These are phyloP conservation scores for Petrocephalus zakoni DNA, from an alignment of 2,113 vertebrate species.

Conservation along the genomic window DNA sequence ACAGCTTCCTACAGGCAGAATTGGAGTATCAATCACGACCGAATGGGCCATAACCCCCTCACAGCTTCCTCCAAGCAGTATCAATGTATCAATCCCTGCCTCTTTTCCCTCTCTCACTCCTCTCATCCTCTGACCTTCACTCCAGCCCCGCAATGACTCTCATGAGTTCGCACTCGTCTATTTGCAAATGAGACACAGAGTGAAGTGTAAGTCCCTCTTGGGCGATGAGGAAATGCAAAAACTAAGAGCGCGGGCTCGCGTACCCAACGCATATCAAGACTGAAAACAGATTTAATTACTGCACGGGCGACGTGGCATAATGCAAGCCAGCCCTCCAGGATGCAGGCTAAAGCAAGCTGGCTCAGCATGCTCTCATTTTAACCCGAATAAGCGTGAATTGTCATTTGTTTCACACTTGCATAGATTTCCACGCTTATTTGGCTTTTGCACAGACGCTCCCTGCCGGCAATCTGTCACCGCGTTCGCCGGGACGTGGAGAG, in stretches of 20 bases:
- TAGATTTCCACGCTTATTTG: conserved; percentile 50
- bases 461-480: conserved; percentile 50
- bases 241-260: neutral
- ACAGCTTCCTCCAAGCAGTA: neutral
- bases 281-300: neutral
- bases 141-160: neutral
- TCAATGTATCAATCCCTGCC: neutral
- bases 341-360: neutral
- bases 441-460: conserved; percentile 43
- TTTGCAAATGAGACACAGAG: neutral
- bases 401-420: conserved; percentile 48
- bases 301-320: neutral
- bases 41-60: too few relatives aligned
- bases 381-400: neutral
- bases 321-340: neutral
- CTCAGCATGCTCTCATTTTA: neutral
- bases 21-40: too few relatives aligned
- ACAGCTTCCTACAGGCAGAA: too few relatives aligned
- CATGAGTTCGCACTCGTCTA: neutral
- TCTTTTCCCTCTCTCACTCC: neutral
- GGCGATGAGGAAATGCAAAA: neutral
- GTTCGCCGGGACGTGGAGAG: conserved; percentile 23
- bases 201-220: neutral
- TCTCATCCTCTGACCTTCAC: neutral
- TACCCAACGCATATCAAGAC: neutral